Conservation (phyloP, 2,797 vertebrate genomes). For the Darevskia mixta region DNA sequence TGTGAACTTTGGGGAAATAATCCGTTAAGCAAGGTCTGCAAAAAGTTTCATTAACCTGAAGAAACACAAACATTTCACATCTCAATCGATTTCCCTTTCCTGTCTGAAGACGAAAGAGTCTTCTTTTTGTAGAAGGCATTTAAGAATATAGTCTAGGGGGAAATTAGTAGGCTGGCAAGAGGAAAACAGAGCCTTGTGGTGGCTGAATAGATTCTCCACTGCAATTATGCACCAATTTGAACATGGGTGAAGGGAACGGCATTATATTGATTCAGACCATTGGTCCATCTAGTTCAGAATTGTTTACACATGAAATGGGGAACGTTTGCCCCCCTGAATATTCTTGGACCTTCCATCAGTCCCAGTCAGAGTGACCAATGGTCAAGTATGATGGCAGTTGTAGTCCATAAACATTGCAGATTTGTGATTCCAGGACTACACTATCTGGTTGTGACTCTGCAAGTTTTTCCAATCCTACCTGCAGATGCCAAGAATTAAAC, state of each 20-base stretch:
- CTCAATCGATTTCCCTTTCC: slow-evolving; percentile 14
- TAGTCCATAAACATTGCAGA: no score
- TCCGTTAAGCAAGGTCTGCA: slow-evolving; percentile 32
- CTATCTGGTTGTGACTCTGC: not conserved
- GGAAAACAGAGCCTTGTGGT: no score
- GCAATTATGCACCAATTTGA: not conserved
- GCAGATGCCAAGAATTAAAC: not conserved
- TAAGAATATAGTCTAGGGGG: not conserved
- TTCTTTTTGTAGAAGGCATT: slow-evolving; percentile 16
- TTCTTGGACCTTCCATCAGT: no score
- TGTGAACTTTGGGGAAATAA: slow-evolving; percentile 41
- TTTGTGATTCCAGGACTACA: not conserved
- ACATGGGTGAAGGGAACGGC: not conserved
- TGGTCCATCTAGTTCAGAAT: not conserved
- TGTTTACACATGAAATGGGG: not conserved
- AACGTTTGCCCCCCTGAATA: no score
- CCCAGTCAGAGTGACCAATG: no score
- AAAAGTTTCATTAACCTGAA: slow-evolving; percentile 4
- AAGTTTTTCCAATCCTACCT: not conserved
- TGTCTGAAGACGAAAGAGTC: not conserved
- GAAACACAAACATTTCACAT: slow-evolving; percentile 4
- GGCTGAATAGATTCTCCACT: not conserved
- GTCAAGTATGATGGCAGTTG: no score
- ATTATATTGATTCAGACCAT: not conserved
- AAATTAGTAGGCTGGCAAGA: not conserved